Evolutionary conservation across 2,113 vertebrate genomes (phyloP).

Genomic region (Poicephalus meyeri): DNA sequence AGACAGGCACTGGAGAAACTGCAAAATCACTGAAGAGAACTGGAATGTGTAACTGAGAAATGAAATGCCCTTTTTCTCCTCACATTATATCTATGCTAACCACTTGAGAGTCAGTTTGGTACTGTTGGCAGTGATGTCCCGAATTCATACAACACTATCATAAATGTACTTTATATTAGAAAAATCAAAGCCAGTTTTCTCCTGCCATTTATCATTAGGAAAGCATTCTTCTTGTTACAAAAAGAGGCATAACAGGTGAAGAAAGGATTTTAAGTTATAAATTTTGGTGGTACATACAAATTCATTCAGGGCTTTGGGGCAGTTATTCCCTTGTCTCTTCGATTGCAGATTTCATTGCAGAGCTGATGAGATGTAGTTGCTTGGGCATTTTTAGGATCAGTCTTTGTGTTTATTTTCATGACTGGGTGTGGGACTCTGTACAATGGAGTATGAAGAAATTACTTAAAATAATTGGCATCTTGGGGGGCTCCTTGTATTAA

Average conservation of each 20-base stretch:
- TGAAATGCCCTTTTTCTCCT: neutral
- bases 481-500: neutral
- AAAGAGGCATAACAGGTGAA: neutral
- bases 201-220: neutral
- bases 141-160: neutral
- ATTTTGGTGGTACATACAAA: neutral
- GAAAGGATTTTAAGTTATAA: neutral
- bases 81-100: neutral
- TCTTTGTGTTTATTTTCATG: neutral
- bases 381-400: neutral
- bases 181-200: neutral
- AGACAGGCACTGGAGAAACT: neutral
- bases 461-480: neutral
- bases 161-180: neutral
- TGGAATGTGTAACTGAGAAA: neutral
- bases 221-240: neutral
- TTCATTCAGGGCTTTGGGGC: neutral
- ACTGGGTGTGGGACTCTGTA: accelerated
- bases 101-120: neutral
- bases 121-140: neutral
- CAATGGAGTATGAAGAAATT: neutral
- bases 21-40: neutral
- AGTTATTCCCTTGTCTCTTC: neutral
- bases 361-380: neutral
- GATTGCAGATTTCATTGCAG: neutral